Conservation (phyloP, 2,113 vertebrate genomes). For the Calyptommatus sinebrachiatus region DNA sequence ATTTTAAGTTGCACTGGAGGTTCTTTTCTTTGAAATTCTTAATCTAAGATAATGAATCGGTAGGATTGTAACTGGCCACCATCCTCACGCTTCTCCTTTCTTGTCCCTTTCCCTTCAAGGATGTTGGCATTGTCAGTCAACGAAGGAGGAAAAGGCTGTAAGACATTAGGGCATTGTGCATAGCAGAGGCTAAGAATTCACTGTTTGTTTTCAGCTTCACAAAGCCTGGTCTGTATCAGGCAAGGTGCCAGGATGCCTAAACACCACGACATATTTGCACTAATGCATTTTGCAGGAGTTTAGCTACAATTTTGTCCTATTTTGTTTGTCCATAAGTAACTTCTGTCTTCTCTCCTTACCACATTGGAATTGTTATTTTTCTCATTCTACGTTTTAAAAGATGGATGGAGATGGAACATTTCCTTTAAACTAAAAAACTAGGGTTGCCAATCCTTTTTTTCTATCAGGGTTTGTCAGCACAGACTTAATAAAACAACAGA, state of each 20-base stretch:
- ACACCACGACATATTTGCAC: conserved; percentile 3
- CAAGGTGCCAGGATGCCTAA: conserved; percentile 12
- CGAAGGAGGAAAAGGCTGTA: background rate
- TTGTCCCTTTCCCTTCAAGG: background rate
- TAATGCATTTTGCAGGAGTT: background rate
- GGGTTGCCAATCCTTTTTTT: background rate
- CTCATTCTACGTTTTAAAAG: background rate
- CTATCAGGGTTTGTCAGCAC: background rate
- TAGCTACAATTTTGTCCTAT: background rate
- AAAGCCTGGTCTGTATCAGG: conserved; percentile 26
- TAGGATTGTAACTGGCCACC: background rate
- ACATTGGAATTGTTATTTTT: background rate
- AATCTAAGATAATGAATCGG: background rate
- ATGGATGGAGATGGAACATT: accelerated
- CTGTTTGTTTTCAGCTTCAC: conserved; percentile 24
- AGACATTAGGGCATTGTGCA: conserved; percentile 22
- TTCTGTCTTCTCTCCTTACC: background rate
- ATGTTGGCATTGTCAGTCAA: background rate
- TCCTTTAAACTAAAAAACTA: background rate
- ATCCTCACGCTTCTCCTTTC: background rate
- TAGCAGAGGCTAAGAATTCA: conserved; percentile 3
- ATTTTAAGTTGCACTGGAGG: background rate
- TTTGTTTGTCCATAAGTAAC: background rate
- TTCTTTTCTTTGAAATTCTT: background rate
- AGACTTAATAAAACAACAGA: background rate